These are phyloP conservation scores for Halisarca cf. caerulea DNA, from an alignment of 37 sponge, comb jelly and placozoan genomes.

Conservation along the genomic window DNA sequence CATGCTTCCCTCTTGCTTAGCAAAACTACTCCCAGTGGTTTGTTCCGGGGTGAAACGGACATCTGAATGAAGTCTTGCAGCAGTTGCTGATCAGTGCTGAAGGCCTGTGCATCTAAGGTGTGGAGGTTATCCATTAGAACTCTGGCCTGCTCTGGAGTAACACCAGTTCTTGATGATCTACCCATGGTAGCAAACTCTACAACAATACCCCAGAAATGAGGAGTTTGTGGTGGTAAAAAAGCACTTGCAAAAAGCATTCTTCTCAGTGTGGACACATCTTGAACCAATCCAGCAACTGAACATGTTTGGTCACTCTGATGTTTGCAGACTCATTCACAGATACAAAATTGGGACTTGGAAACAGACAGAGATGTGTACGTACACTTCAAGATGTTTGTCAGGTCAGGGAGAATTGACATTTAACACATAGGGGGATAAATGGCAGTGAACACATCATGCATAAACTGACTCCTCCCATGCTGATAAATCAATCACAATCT, in stretches of 20 bases:
- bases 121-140: background rate
- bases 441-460: background rate
- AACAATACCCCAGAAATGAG: background rate
- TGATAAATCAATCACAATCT: too few relatives aligned
- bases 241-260: conserved; percentile 37
- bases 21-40: background rate
- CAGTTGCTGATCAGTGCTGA: background rate
- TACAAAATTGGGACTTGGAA: too few relatives aligned
- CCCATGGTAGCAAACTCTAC: background rate
- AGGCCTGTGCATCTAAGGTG: background rate
- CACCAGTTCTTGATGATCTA: background rate
- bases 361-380: too few relatives aligned
- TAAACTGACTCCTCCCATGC: too few relatives aligned
- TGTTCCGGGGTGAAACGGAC: background rate
- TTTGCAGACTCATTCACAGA: too few relatives aligned
- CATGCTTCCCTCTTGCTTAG: background rate
- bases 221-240: background rate
- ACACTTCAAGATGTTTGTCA: too few relatives aligned
- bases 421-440: too few relatives aligned
- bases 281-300: background rate
- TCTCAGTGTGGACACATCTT: conserved; percentile 46
- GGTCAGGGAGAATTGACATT: too few relatives aligned
- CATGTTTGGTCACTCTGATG: too few relatives aligned
- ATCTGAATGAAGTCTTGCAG: background rate
- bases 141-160: background rate